phyloP scores from a whole-genome alignment of 1,140 invertebrate species.

The Diachasma alloeum region DNA sequence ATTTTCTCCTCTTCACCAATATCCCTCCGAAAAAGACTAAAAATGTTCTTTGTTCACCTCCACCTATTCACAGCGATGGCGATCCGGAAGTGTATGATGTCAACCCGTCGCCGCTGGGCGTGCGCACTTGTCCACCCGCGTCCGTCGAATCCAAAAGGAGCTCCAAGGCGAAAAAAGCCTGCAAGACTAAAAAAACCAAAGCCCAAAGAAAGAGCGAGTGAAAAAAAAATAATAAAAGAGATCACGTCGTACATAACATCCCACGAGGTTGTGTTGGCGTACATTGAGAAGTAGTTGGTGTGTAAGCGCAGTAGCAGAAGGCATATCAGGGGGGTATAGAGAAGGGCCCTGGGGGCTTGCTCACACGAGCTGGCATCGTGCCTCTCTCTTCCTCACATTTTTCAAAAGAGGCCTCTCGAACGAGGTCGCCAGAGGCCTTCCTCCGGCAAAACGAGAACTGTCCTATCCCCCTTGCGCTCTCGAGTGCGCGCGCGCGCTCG shows the following conservation, averaged over 20 bases:
- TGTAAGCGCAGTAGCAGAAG: neutral
- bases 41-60: neutral
- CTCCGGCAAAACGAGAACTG: neutral
- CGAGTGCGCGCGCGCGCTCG: neutral
- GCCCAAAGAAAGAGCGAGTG: neutral
- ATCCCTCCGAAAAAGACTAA: neutral
- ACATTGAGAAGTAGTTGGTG: neutral
- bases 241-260: neutral
- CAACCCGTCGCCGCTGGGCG: neutral
- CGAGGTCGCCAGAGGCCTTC: conserved; percentile 5
- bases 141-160: neutral
- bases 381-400: neutral
- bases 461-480: neutral
- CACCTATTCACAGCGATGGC: neutral
- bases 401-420: neutral
- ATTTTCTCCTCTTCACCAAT: too few relatives aligned
- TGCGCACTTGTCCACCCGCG: neutral
- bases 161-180: neutral
- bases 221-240: neutral
- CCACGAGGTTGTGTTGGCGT: neutral
- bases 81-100: neutral
- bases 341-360: neutral
- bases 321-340: neutral
- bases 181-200: neutral
- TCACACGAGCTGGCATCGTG: neutral